These are phyloP conservation scores for Panthera tigris DNA, from an alignment of 2,113 vertebrate genomes.

Conservation along the genomic window DNA sequence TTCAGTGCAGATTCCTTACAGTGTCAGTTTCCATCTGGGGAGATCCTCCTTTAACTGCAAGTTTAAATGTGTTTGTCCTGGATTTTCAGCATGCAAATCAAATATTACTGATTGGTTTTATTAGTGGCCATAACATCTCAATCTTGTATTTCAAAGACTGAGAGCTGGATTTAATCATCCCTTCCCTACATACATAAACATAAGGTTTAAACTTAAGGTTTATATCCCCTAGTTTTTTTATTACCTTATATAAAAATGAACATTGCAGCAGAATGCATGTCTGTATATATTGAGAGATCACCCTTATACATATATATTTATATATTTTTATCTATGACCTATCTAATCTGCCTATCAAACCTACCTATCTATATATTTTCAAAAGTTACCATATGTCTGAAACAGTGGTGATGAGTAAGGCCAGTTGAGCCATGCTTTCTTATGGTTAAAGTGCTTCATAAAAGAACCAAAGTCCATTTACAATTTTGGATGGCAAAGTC, in stretches of 20 bases:
- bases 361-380: slow-evolving; percentile 70
- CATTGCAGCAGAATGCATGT: slow-evolving; percentile 59
- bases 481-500: slow-evolving; percentile 64
- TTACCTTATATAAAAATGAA: slow-evolving; percentile 73
- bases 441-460: slow-evolving; percentile 71
- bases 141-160: slow-evolving; percentile 80
- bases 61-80: slow-evolving; percentile 77
- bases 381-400: slow-evolving; percentile 71
- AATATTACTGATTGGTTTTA: slow-evolving; percentile 75
- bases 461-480: slow-evolving; percentile 64
- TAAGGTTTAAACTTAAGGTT: slow-evolving; percentile 73
- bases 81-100: slow-evolving; percentile 79
- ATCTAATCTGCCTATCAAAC: slow-evolving; percentile 72
- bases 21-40: slow-evolving; percentile 70
- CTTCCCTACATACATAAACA: slow-evolving; percentile 71
- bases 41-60: slow-evolving; percentile 55
- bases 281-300: slow-evolving; percentile 60
- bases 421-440: slow-evolving; percentile 65
- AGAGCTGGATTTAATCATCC: slow-evolving; percentile 74
- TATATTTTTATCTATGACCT: slow-evolving; percentile 75
- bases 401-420: slow-evolving; percentile 58
- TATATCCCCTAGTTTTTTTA: slow-evolving; percentile 74
- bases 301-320: slow-evolving; percentile 59
- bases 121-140: slow-evolving; percentile 75
- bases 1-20: slow-evolving; percentile 66